phyloP scores from a whole-genome alignment of 1,140 invertebrate genomes.

The Glossosoma conforme region DNA sequence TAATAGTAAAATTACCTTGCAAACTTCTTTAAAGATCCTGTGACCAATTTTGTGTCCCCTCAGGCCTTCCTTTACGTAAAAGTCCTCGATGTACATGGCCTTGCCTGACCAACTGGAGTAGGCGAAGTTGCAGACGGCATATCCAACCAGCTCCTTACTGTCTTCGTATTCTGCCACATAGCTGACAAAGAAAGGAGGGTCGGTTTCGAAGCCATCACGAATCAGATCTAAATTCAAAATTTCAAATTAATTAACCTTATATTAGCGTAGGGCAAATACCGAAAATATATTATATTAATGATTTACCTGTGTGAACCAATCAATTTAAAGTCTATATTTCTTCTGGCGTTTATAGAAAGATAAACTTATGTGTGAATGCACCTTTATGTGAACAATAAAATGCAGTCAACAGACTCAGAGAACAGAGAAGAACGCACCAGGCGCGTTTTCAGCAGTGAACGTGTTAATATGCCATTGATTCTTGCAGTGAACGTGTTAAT shows the following conservation, averaged over 20 bases:
- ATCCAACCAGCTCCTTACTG: conserved; percentile 19
- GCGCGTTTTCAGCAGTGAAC: too few species aligned
- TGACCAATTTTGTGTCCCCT: conserved; percentile 28
- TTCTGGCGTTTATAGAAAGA: neutral
- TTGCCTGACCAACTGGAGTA: conserved; percentile 26
- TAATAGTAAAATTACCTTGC: too few species aligned
- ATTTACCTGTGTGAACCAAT: neutral
- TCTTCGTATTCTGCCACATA: conserved; percentile 17
- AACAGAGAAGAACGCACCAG: too few species aligned
- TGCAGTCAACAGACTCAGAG: too few species aligned
- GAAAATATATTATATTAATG: conserved; percentile 5
- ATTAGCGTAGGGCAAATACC: neutral
- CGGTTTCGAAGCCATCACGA: conserved; percentile 25
- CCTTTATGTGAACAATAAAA: neutral
- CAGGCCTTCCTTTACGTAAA: conserved; percentile 24
- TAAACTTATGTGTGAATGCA: neutral
- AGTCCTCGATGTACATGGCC: conserved; percentile 30
- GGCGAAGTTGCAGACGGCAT: conserved; percentile 24
- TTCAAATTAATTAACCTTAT: neutral
- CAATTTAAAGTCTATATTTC: neutral
- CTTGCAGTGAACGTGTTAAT: too few species aligned
- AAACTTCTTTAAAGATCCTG: conserved; percentile 25
- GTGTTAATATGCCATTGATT: too few species aligned
- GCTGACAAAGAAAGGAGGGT: conserved; percentile 17
- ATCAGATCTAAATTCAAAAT: conserved; percentile 18